Conservation (phyloP, 2,113 vertebrate genomes). For the Heterocephalus glaber region DNA sequence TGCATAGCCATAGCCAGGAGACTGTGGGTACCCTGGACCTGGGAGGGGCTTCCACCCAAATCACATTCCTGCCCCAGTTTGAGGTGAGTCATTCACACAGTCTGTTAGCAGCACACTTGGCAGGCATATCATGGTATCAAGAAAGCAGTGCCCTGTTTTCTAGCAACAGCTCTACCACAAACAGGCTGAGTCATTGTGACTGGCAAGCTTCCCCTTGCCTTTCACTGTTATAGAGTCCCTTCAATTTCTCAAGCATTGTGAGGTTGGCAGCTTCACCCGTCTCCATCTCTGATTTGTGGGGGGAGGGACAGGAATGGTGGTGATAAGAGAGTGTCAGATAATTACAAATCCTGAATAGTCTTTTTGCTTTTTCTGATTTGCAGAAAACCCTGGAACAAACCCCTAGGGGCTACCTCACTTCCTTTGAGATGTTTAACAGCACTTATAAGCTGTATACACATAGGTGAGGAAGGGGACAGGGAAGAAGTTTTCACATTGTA, state of each 20-base stretch:
- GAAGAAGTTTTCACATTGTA: background rate
- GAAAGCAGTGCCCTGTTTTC: background rate
- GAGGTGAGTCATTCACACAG: slow-evolving; percentile 86
- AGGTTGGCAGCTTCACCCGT: slow-evolving; percentile 2
- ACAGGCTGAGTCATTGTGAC: background rate
- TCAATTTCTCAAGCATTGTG: background rate
- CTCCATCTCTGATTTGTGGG: background rate
- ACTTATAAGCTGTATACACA: slow-evolving; percentile 96
- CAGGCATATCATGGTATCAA: background rate
- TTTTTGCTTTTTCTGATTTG: slow-evolving; percentile 79
- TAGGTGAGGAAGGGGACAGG: slow-evolving; percentile 88
- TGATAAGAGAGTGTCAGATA: slow-evolving; percentile 9
- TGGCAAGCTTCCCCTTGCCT: background rate
- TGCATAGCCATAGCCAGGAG: slow-evolving; percentile 90
- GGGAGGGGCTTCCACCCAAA: slow-evolving; percentile 98
- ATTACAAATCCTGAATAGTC: slow-evolving; percentile 44
- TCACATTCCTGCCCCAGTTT: slow-evolving; percentile 95
- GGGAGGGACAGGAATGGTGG: background rate
- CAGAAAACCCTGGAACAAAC: slow-evolving; percentile 93
- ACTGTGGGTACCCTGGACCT: slow-evolving; percentile 96
- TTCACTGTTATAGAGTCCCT: background rate
- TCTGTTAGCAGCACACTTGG: background rate
- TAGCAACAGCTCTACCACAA: background rate
- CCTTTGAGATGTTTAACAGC: slow-evolving; percentile 95
- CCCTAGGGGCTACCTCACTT: slow-evolving; percentile 91